A percentile compares a stretch with the other conserved stretches of the same genome.
These are phyloP conservation scores for Leucophenga varia DNA, from an alignment of 1,140 invertebrate species.

Conservation along the genomic window DNA sequence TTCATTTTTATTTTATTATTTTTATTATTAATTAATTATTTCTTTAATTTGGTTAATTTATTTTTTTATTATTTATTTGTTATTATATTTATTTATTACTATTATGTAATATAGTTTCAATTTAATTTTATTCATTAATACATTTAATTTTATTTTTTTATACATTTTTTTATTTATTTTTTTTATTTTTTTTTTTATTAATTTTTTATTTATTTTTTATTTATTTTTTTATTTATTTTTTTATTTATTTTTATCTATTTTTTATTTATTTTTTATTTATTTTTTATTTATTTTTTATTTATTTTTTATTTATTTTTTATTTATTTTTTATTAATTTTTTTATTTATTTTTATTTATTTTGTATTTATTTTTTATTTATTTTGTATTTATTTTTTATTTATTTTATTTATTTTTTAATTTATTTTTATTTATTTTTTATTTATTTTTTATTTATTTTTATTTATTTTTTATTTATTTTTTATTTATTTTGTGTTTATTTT, in stretches of 20 bases:
- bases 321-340: not conserved
- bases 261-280: not conserved
- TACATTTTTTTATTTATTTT: too few relatives aligned
- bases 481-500: slow-evolving; percentile 3
- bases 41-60: too few relatives aligned
- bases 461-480: not conserved
- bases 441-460: not conserved
- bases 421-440: slow-evolving; percentile 2
- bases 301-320: not conserved
- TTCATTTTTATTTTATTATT: too few relatives aligned
- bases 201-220: not conserved
- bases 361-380: too few relatives aligned
- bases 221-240: not conserved
- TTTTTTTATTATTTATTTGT: too few relatives aligned
- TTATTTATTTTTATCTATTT: too few relatives aligned
- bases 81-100: too few relatives aligned
- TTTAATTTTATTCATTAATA: too few relatives aligned
- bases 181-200: not conserved
- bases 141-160: too few relatives aligned
- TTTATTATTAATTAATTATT: too few relatives aligned
- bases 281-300: not conserved
- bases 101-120: too few relatives aligned
- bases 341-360: not conserved
- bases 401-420: not conserved
- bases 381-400: slow-evolving; percentile 6